phyloP scores from a whole-genome alignment of 2,113 vertebrate genomes.

The Albula glossodonta region DNA sequence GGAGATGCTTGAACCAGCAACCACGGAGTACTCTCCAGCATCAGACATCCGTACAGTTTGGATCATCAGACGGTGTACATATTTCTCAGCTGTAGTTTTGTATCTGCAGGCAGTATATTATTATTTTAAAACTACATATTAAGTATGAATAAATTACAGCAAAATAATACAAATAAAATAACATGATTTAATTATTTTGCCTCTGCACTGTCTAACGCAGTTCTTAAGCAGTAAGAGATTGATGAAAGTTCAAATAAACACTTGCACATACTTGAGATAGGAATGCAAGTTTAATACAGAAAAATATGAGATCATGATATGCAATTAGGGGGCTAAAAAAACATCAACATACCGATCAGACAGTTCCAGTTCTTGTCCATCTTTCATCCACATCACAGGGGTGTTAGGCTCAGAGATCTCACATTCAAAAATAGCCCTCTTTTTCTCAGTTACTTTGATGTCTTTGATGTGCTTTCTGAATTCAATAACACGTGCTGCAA shows the following conservation, averaged over 20 bases:
- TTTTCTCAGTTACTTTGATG: conserved; percentile 96
- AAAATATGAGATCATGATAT: neutral
- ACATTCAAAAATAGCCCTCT: conserved; percentile 92
- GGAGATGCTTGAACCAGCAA: conserved; percentile 90
- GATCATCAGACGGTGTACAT: conserved; percentile 89
- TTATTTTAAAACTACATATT: neutral
- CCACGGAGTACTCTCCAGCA: conserved; percentile 88
- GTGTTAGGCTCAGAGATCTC: conserved; percentile 95
- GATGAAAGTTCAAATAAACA: neutral
- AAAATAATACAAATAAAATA: too few species aligned
- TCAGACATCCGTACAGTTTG: conserved; percentile 88
- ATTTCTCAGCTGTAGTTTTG: conserved; percentile 84
- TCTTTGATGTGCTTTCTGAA: conserved; percentile 98
- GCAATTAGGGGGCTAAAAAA: neutral
- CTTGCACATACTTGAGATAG: too few species aligned
- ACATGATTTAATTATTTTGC: too few species aligned
- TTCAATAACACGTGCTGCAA: conserved; percentile 91
- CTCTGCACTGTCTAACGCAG: too few species aligned
- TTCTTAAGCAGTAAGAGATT: neutral
- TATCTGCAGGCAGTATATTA: conserved; percentile 64
- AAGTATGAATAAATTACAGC: too few species aligned
- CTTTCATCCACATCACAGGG: conserved; percentile 94
- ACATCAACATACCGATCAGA: conserved; percentile 76
- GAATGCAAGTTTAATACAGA: too few species aligned
- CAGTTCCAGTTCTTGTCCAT: conserved; percentile 87